Base-by-base conservation (phyloP, 2,797 vertebrate species). In the Sebastes itinus region DNA sequence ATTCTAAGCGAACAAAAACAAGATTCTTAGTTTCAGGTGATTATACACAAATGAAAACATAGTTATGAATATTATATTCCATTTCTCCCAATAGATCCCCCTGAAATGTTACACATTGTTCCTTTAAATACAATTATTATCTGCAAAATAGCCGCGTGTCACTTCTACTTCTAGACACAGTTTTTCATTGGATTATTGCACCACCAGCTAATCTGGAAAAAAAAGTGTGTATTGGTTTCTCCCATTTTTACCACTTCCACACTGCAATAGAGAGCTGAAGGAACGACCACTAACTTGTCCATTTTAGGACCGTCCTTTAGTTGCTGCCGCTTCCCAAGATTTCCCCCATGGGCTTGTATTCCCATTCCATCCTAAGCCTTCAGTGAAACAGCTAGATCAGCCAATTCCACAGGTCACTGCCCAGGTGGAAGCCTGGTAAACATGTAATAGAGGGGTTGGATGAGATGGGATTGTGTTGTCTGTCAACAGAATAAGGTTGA, bases 371-470 rank as follows among this genome's bases (percentile, higher is more conserved):
- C 46, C 49, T 63, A 20, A 66, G 22, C 59, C 65, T 62, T 52
- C 1, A 7, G 69, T 59, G 65, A 72, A 81, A 81, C 54, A 56
- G 33, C 72, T 22, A 38, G 59, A 67, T 7, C 59, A 74, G 74
- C 28, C 73, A 81, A 85, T 92, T 89, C 88, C 78, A 88, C 82
- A 89, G 85, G 82, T 90, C 88, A 92, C 58, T 87, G 82, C 81
- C 49, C 60, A 18, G 22, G 67, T 75, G 79, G 69, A 73, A 32
- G 62, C 65, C 78, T 78, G 70, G 67, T 83, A 81, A 86, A 84
- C 75, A 70, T 22, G 46, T 77, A 63, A 79, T 71, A 56, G 77
- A 79, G 25, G 28, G 6, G 30, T 33, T 66, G 35, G 71, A 76
- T 80, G 74, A 80, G 72, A 56, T 77, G 61, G 70, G 77, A 83